phyloP scores from a whole-genome alignment of 2,113 vertebrate species.

The Egretta garzetta region DNA sequence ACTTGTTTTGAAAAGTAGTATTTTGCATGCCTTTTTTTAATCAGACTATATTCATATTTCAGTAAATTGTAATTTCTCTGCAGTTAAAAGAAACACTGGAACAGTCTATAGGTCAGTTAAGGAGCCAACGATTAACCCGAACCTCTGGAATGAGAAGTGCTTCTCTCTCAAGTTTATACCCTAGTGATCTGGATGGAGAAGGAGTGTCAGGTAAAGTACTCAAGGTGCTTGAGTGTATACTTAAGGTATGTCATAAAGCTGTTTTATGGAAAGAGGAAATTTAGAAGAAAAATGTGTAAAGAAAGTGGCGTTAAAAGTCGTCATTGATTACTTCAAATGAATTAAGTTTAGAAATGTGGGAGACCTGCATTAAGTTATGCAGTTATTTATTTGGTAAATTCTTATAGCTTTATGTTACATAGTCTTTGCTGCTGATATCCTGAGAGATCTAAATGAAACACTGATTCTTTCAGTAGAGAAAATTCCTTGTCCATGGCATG shows the following conservation, averaged over 20 bases:
- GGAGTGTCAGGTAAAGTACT: constrained; percentile 76
- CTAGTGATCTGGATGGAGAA: constrained; percentile 85
- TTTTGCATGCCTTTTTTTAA: neutral
- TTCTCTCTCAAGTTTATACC: constrained; percentile 86
- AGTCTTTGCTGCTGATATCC: neutral
- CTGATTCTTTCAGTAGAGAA: neutral
- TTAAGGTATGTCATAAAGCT: neutral
- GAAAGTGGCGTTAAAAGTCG: neutral
- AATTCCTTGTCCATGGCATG: neutral
- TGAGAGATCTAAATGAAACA: neutral
- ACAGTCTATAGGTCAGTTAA: constrained; percentile 87
- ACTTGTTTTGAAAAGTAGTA: neutral
- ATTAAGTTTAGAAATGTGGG: neutral
- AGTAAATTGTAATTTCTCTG: constrained; percentile 31
- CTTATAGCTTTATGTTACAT: neutral
- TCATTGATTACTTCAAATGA: neutral
- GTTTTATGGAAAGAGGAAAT: neutral
- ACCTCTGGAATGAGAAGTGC: constrained; percentile 75
- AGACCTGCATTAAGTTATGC: neutral
- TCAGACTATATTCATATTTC: neutral
- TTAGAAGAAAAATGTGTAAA: neutral
- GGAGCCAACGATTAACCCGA: constrained; percentile 77
- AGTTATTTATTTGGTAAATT: neutral
- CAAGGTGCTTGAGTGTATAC: neutral
- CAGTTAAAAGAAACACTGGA: constrained; percentile 91